Percentiles rank a stretch among this genome's conserved stretches.
These are phyloP conservation scores for Leistus spinibarbis DNA, from an alignment of 2,888 invertebrate species.

Conservation along the genomic window DNA sequence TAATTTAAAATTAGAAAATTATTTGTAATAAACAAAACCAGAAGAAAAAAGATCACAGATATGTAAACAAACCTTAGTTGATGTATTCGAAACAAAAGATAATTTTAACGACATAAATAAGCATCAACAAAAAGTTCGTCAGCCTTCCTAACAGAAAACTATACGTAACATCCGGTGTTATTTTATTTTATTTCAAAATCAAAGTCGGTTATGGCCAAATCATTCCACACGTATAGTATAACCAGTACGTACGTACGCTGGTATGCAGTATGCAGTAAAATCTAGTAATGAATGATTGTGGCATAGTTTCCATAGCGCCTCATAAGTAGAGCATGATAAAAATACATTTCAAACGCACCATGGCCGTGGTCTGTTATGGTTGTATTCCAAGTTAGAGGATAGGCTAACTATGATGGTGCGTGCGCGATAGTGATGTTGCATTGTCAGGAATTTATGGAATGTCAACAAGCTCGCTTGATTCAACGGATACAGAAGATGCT, in stretches of 20 bases:
- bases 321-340: conserved; percentile 6
- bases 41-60: no score
- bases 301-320: not conserved
- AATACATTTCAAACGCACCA: not conserved
- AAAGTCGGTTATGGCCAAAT: not conserved
- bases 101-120: not conserved
- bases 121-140: not conserved
- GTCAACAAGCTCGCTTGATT: not conserved
- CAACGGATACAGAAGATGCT: not conserved
- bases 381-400: not conserved
- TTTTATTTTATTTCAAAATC: not conserved
- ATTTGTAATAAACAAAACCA: no score
- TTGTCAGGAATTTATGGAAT: not conserved
- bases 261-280: not conserved
- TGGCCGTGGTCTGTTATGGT: not conserved
- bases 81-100: not conserved
- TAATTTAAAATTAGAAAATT: no score
- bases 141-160: not conserved
- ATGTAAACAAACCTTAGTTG: no score
- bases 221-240: not conserved
- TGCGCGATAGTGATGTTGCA: conserved; percentile 1
- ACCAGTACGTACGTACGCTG: no score
- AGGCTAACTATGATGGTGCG: not conserved
- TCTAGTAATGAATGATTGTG: not conserved
- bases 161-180: not conserved